Conservation (phyloP, 2,888 invertebrate species). For the Netelia melanura region DNA sequence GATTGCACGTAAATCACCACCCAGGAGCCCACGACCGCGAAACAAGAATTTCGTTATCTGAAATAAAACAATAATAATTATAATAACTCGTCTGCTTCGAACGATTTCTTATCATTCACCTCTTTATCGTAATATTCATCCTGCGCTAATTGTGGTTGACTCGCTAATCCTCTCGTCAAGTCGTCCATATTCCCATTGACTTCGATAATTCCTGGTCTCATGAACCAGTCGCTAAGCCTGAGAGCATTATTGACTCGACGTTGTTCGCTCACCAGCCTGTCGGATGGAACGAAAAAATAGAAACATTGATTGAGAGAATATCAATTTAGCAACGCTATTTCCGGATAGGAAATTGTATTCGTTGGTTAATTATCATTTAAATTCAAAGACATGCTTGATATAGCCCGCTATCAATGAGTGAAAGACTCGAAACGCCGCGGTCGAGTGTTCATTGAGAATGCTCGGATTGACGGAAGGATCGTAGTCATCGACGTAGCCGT, state of each 20-base stretch:
- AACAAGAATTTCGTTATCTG: constrained; percentile 89
- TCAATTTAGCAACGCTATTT: background rate
- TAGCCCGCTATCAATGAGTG: constrained; percentile 90
- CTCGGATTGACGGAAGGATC: constrained; percentile 88
- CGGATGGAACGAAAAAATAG: constrained; percentile 63
- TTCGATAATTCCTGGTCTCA: constrained; percentile 89
- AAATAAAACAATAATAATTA: background rate
- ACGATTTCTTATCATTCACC: constrained; percentile 83
- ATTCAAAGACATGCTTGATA: constrained; percentile 87
- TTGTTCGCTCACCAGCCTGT: constrained; percentile 87
- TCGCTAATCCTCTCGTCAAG: constrained; percentile 90
- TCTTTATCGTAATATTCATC: constrained; percentile 93
- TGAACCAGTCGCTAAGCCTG: constrained; percentile 91
- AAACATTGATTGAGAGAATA: background rate
- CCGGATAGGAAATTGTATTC: background rate
- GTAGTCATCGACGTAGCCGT: constrained; percentile 89
- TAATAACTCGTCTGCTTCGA: background rate
- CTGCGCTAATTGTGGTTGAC: constrained; percentile 91
- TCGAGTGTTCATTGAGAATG: constrained; percentile 89
- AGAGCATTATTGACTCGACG: constrained; percentile 86
- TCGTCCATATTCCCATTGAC: constrained; percentile 89
- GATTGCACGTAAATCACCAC: constrained; percentile 92
- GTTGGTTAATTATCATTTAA: background rate
- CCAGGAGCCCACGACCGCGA: constrained; percentile 90
- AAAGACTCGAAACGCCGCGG: constrained; percentile 91